phyloP scores from a whole-genome alignment of 2,113 vertebrate species.

The Australoheros scitulus region DNA sequence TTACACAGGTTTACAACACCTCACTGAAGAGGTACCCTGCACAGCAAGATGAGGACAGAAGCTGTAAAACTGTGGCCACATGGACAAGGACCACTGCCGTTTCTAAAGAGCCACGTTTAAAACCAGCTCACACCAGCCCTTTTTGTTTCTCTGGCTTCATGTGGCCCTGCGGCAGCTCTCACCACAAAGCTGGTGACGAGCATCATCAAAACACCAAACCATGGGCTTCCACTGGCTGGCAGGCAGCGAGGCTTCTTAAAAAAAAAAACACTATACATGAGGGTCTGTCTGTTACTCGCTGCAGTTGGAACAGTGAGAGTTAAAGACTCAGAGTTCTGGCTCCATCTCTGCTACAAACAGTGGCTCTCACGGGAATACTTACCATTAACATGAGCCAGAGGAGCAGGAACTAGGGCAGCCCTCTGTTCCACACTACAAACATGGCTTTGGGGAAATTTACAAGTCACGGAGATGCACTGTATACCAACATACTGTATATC shows the following conservation, averaged over 20 bases:
- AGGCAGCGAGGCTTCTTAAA: neutral
- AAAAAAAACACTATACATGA: slow-evolving; percentile 20
- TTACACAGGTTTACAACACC: slow-evolving; percentile 12
- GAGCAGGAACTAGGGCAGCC: slow-evolving; percentile 22
- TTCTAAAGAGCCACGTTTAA: slow-evolving; percentile 43
- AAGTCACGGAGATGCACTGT: neutral
- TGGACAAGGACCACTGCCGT: slow-evolving; percentile 4
- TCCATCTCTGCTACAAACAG: slow-evolving; percentile 1
- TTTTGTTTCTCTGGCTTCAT: slow-evolving; percentile 30
- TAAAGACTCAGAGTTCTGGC: slow-evolving; percentile 12
- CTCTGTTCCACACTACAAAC: slow-evolving; percentile 27
- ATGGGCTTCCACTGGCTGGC: slow-evolving; percentile 15
- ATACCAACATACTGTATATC: neutral
- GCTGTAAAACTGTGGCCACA: neutral
- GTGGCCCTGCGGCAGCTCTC: slow-evolving; percentile 19
- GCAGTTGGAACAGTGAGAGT: slow-evolving; percentile 10
- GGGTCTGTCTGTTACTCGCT: slow-evolving; percentile 1
- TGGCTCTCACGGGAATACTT: slow-evolving; percentile 32
- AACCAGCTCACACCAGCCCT: slow-evolving; percentile 62
- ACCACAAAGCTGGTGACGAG: slow-evolving; percentile 24
- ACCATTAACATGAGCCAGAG: neutral
- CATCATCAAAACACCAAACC: neutral
- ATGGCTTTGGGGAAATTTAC: slow-evolving; percentile 18
- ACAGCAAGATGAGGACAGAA: neutral
- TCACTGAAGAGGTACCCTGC: neutral